Percentiles rank a stretch among this genome's conserved stretches.
Conservation (phyloP, 1,140 invertebrate genomes). For the Ostrea denselamellosa region DNA sequence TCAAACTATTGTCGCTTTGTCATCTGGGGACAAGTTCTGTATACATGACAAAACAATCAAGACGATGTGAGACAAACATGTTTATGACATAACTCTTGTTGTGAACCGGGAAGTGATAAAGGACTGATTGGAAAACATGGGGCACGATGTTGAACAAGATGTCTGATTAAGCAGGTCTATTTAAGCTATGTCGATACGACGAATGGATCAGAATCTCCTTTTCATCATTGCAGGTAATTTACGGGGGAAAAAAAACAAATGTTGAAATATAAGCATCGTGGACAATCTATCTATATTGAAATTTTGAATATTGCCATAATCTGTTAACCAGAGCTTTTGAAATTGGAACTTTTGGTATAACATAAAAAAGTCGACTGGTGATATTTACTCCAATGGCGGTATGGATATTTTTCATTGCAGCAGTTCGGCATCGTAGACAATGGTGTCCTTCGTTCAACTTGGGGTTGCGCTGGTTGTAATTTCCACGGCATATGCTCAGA, state of each 20-base stretch:
- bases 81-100: slow-evolving; percentile 2
- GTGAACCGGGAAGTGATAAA: background rate
- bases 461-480: background rate
- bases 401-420: background rate
- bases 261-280: too few relatives aligned
- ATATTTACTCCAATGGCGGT: background rate
- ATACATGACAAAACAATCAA: background rate
- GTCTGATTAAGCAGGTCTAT: background rate
- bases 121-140: background rate
- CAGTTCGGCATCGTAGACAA: background rate
- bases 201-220: background rate
- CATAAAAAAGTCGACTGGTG: background rate
- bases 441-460: background rate
- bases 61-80: background rate
- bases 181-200: background rate
- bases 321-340: background rate
- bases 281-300: too few relatives aligned
- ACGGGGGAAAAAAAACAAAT: background rate
- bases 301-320: background rate
- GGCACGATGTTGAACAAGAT: background rate
- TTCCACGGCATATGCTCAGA: background rate
- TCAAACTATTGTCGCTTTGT: background rate
- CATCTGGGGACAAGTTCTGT: background rate
- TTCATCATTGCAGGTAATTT: background rate
- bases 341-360: background rate